Evolutionary conservation across 2,888 invertebrate species (phyloP), one percentile per base, ranked within the genome.

Genomic region (Philopedon plagiatum): DNA sequence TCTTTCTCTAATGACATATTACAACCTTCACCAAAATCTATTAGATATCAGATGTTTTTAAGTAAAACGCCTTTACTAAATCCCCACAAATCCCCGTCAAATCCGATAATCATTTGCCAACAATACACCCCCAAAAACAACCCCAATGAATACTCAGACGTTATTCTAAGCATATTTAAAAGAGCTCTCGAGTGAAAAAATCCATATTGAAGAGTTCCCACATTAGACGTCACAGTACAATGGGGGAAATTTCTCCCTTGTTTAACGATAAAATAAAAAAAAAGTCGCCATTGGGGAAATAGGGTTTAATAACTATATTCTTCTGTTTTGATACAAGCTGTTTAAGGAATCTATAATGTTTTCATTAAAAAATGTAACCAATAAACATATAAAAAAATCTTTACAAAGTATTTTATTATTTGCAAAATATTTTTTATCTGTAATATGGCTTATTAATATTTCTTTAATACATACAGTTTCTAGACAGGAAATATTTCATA

Each of bases 111-210:
- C 23, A 51, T 26, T 51, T 51, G 19, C 26, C 26, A 51, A 51
- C 49, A 51, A 51, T 51, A 51, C 49, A 51, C 26, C 49, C 49
- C 49, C 26, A 26, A 51, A 51, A 51, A 26, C 23, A 26, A 26
- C 49, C 49, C 23, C 15, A 4, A 51, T 26, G 49, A 26, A 51
- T 26, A 51, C 13, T 51, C 7, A 26, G 13, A 26, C 49, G n/a
- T n/a, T n/a, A 51, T 51, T 51, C 13, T 51, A 26, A 51, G 49
- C 26, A 26, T 26, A 51, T 51, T 51, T 46, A 46, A 46, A 46
- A 46, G 46, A 46, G 9, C 23, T 46, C 46, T 46, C 26, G 49
- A 23, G 49, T 54, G 29, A 54, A 54, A 51, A 54, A 29, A 29
- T 54, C 51, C 51, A 54, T 29, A 29, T 54, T 54, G 15, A 29